A percentile compares a stretch with the other conserved stretches of the same genome.
Conservation (phyloP, 2,113 vertebrate genomes). For the Melanerpes formicivorus region DNA sequence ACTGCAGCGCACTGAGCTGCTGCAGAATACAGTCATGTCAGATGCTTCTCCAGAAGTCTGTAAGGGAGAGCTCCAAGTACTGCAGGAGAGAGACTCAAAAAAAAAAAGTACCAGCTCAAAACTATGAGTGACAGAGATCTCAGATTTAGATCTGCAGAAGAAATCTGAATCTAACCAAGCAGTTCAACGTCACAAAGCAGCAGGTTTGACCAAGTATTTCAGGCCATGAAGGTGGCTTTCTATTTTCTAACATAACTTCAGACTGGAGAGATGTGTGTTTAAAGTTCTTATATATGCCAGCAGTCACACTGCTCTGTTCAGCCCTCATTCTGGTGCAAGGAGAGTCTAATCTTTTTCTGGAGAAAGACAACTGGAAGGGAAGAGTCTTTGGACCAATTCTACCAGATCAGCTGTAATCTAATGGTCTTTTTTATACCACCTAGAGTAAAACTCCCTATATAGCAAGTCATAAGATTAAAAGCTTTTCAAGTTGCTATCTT, state of each 20-base stretch:
- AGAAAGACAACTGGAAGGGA: not conserved
- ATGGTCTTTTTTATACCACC: conserved; percentile 70
- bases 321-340: not conserved
- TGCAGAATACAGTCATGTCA: rapidly evolving
- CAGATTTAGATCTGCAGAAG: not conserved
- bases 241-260: not conserved
- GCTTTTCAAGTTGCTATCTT: conserved; percentile 81
- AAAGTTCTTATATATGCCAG: not conserved
- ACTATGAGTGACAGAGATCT: not conserved
- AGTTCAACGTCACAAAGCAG: rapidly evolving
- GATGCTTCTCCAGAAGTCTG: not conserved
- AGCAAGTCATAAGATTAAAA: conserved; percentile 77
- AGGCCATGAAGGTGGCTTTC: not conserved
- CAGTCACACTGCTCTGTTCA: not conserved
- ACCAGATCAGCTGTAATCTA: conserved; percentile 61
- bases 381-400: conserved; percentile 39
- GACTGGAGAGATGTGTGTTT: not conserved
- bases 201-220: not conserved
- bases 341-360: conserved; percentile 8
- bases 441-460: conserved; percentile 64
- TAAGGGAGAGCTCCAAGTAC: not conserved
- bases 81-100: not conserved
- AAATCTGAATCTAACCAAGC: not conserved
- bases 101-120: not conserved
- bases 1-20: not conserved